phyloP scores from a whole-genome alignment of 2,797 vertebrate species.

The Ataeniobius toweri region DNA sequence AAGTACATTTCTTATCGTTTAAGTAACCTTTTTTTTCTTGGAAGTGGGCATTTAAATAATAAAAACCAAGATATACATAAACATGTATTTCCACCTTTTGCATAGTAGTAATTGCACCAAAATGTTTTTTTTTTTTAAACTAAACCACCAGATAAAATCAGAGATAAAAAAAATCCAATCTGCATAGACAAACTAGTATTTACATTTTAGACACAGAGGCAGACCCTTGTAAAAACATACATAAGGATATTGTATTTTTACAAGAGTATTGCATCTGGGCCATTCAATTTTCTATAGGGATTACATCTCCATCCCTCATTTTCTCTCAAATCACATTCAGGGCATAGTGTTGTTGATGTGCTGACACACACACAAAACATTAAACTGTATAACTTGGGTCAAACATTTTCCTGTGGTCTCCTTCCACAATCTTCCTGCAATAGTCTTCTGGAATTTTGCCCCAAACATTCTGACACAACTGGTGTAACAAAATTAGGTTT shows the following conservation, averaged over 20 bases:
- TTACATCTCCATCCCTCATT: neutral
- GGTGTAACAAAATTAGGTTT: too few relatives aligned
- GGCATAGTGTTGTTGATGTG: neutral
- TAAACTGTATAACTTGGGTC: neutral
- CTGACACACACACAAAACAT: neutral
- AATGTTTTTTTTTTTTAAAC: neutral
- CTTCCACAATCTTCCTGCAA: too few relatives aligned
- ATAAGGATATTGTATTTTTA: neutral
- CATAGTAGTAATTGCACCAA: neutral
- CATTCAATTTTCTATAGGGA: neutral
- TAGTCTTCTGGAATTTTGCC: too few relatives aligned
- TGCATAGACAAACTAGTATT: neutral
- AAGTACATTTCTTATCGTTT: constrained; percentile 4
- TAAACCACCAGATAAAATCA: neutral
- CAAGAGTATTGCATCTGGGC: neutral
- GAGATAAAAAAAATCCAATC: neutral
- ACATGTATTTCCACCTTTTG: neutral
- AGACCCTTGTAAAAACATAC: neutral
- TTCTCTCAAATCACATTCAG: constrained; percentile 1
- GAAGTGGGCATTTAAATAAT: neutral
- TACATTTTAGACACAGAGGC: too few relatives aligned
- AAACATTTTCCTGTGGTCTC: too few relatives aligned
- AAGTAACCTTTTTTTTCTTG: neutral
- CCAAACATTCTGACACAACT: too few relatives aligned
- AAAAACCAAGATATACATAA: neutral